Evolutionary conservation across 2,113 vertebrate genomes (phyloP).

Genomic region (Esox niger): DNA sequence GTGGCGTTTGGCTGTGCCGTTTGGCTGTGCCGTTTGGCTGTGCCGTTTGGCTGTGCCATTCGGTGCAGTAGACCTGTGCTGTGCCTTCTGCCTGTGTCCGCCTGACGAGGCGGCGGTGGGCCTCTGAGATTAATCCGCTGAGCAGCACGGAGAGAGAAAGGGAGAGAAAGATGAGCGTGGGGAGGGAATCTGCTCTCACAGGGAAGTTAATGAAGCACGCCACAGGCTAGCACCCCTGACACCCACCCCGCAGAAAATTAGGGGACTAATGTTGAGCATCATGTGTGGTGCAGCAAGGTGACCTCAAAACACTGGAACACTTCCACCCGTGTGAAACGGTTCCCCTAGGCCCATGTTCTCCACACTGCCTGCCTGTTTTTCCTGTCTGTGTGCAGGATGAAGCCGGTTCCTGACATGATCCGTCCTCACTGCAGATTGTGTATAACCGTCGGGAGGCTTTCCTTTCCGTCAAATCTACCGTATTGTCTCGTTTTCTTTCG

Average conservation of each 20-base stretch:
- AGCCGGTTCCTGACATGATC: background rate
- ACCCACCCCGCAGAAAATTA: background rate
- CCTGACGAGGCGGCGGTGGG: constrained; percentile 32
- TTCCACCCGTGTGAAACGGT: background rate
- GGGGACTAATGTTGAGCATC: background rate
- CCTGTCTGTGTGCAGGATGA: background rate
- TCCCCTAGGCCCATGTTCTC: background rate
- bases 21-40: no score
- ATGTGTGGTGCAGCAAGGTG: background rate
- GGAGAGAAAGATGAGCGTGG: background rate
- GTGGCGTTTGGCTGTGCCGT: background rate
- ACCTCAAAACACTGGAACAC: background rate
- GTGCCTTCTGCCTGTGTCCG: constrained; percentile 23
- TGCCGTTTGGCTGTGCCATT: no score
- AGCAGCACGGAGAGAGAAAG: constrained; percentile 21
- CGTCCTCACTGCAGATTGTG: background rate
- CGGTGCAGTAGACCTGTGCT: constrained; percentile 20
- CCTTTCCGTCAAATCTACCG: no score
- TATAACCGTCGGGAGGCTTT: background rate
- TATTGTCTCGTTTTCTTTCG: constrained; percentile 8
- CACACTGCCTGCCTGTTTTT: background rate
- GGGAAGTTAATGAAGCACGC: background rate
- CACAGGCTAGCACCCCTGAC: background rate
- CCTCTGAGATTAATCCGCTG: constrained; percentile 45
- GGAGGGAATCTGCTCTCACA: background rate